These are phyloP conservation scores for Sussaba pulchella DNA, from an alignment of 2,888 invertebrate species.

Conservation along the genomic window DNA sequence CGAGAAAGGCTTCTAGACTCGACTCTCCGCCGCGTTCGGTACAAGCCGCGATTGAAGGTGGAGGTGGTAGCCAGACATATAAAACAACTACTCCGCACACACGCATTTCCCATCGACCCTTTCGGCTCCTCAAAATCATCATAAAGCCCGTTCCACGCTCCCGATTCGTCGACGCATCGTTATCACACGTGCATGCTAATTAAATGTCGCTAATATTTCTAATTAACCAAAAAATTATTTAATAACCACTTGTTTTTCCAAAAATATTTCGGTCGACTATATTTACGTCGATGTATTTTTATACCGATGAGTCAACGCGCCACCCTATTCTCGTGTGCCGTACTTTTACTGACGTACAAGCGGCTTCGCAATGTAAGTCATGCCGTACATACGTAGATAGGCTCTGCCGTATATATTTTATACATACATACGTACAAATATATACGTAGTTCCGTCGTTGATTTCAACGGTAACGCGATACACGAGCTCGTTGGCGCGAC, in stretches of 20 bases:
- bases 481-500: slow-evolving; percentile 29
- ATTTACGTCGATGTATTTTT: slow-evolving; percentile 11
- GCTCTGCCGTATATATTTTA: too few relatives aligned
- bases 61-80: slow-evolving; percentile 55
- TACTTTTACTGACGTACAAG: slow-evolving; percentile 27
- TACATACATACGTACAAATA: slow-evolving; percentile 14
- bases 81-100: too few relatives aligned
- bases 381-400: too few relatives aligned
- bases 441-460: slow-evolving; percentile 33
- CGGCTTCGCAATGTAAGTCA: not conserved
- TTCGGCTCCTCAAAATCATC: not conserved
- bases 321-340: not conserved
- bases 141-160: slow-evolving; percentile 46
- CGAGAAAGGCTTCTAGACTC: not conserved
- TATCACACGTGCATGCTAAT: slow-evolving; percentile 42
- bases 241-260: not conserved
- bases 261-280: not conserved
- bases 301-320: slow-evolving; percentile 34
- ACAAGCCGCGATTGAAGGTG: slow-evolving; percentile 26
- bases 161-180: slow-evolving; percentile 54
- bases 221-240: not conserved
- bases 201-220: not conserved
- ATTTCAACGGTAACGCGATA: slow-evolving; percentile 57
- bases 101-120: not conserved
- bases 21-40: slow-evolving; percentile 2